These are phyloP conservation scores for Todiramphus saurophagus DNA, from an alignment of 2,113 vertebrate genomes.

Conservation along the genomic window DNA sequence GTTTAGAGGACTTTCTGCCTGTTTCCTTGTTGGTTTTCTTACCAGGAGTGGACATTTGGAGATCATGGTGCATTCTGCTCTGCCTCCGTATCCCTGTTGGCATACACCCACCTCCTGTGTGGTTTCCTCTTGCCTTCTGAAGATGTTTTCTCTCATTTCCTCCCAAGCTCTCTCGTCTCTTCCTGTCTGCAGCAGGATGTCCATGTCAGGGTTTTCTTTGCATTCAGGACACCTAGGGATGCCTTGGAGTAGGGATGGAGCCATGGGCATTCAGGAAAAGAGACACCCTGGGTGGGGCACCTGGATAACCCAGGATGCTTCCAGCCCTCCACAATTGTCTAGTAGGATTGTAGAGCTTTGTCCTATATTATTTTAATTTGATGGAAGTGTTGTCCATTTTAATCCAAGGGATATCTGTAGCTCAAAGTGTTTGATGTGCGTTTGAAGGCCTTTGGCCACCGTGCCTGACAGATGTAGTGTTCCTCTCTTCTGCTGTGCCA, in stretches of 20 bases:
- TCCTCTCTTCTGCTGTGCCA: background rate
- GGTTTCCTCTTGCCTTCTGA: background rate
- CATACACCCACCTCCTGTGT: background rate
- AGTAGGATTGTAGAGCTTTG: background rate
- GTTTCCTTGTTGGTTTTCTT: background rate
- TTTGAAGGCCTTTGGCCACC: background rate
- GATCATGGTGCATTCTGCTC: background rate
- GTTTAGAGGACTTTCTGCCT: background rate
- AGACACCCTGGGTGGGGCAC: background rate
- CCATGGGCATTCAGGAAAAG: background rate
- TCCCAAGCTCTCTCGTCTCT: background rate
- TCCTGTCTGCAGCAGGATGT: background rate
- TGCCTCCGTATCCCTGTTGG: background rate
- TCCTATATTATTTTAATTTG: background rate
- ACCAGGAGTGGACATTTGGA: background rate
- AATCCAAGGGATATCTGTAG: background rate
- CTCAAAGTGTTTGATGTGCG: accelerated
- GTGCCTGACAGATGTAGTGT: background rate
- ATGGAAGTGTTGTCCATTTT: background rate
- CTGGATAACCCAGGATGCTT: background rate
- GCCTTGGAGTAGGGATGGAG: background rate
- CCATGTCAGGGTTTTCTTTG: background rate
- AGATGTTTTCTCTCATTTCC: background rate
- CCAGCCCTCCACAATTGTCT: background rate
- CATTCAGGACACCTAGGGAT: background rate